Conservation (phyloP, 2,888 invertebrate species). For the Caenorhabditis uteleia region DNA sequence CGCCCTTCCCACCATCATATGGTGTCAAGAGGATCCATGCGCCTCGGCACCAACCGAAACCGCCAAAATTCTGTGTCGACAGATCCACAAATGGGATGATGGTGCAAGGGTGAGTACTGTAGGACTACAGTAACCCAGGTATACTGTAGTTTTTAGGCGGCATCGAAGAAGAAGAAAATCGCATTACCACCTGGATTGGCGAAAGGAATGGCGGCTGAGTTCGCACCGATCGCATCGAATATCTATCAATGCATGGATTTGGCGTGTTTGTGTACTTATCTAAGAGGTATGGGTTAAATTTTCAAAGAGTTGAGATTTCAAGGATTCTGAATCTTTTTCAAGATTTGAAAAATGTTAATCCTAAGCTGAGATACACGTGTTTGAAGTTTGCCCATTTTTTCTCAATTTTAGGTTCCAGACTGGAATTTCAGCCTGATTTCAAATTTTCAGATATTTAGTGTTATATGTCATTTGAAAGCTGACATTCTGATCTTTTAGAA, state of each 20-base stretch:
- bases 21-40: slow-evolving; percentile 56
- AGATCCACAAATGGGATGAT: slow-evolving; percentile 64
- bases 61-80: slow-evolving; percentile 60
- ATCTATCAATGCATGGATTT: slow-evolving; percentile 66
- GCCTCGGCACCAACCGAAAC: slow-evolving; percentile 58
- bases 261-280: slow-evolving; percentile 63
- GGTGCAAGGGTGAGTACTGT: slow-evolving; percentile 56
- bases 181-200: slow-evolving; percentile 59
- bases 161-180: slow-evolving; percentile 51
- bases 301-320: neutral
- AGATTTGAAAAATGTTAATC: too few species aligned
- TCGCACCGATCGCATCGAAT: slow-evolving; percentile 60
- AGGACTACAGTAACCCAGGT: neutral
- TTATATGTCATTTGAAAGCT: too few species aligned
- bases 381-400: too few species aligned
- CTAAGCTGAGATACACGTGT: neutral
- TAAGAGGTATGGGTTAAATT: too few species aligned
- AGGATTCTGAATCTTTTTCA: too few species aligned
- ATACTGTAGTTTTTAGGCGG: slow-evolving; percentile 22
- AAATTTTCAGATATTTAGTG: too few species aligned
- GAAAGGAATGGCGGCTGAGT: slow-evolving; percentile 55
- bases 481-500: too few species aligned
- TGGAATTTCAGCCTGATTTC: too few species aligned
- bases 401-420: too few species aligned
- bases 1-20: neutral